These are phyloP conservation scores for Florisuga fusca DNA, from an alignment of 2,797 vertebrate genomes.

Conservation along the genomic window DNA sequence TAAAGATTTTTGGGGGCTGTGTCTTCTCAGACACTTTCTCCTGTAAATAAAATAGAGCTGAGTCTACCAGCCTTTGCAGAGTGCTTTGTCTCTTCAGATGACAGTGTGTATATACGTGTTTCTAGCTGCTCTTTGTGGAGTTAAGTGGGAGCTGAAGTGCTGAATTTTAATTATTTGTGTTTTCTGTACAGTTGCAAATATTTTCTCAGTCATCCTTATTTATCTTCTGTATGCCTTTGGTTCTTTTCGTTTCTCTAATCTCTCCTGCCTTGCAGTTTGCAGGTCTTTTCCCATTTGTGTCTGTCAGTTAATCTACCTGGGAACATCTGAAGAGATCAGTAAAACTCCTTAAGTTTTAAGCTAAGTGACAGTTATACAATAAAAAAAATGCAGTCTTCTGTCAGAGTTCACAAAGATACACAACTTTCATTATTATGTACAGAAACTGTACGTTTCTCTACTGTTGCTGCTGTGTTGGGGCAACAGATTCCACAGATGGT, in stretches of 20 bases:
- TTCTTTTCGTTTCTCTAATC: neutral
- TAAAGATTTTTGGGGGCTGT: neutral
- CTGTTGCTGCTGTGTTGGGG: neutral
- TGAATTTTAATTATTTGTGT: neutral
- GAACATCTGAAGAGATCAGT: constrained; percentile 1
- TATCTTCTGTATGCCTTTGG: neutral
- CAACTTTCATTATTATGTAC: neutral
- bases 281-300: neutral
- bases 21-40: neutral
- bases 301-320: neutral
- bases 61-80: neutral
- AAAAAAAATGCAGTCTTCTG: neutral
- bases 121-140: neutral
- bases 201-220: neutral
- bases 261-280: neutral
- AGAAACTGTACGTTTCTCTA: neutral
- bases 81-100: neutral
- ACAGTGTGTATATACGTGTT: neutral
- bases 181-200: neutral
- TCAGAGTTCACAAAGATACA: neutral
- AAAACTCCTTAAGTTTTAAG: neutral
- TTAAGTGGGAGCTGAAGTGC: neutral
- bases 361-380: neutral
- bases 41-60: neutral
- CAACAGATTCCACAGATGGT: neutral